phyloP scores from a whole-genome alignment of 2,113 vertebrate species.

The Triplophysa siluroides region DNA sequence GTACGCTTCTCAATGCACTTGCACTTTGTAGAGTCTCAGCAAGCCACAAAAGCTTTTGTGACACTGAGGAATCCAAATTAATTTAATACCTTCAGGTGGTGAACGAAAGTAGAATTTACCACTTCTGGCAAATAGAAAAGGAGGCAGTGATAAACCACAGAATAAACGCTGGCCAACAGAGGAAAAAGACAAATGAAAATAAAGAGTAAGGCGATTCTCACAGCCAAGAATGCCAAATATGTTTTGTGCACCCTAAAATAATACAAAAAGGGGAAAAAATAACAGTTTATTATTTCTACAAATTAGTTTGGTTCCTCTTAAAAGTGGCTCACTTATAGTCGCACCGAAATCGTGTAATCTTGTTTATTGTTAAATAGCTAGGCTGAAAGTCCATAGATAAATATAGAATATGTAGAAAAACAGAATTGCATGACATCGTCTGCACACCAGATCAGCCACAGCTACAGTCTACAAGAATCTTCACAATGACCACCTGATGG shows the following conservation, averaged over 20 bases:
- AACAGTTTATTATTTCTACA: no score
- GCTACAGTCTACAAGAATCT: slow-evolving; percentile 19
- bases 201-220: slow-evolving; percentile 13
- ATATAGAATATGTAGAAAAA: not conserved
- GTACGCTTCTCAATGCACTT: slow-evolving; percentile 60
- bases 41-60: slow-evolving; percentile 56
- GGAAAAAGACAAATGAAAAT: slow-evolving; percentile 25
- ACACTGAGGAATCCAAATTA: slow-evolving; percentile 46
- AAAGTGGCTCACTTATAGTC: no score
- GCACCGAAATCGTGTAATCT: no score
- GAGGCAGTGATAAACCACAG: slow-evolving; percentile 6
- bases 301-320: no score
- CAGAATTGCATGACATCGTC: slow-evolving; percentile 10
- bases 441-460: slow-evolving; percentile 20
- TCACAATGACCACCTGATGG: slow-evolving; percentile 44
- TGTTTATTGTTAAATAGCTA: not conserved
- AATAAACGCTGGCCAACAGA: slow-evolving; percentile 29
- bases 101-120: slow-evolving; percentile 25
- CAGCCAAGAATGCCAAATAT: slow-evolving; percentile 16
- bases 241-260: not conserved
- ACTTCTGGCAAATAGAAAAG: slow-evolving; percentile 37
- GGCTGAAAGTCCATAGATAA: not conserved
- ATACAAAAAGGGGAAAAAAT: not conserved
- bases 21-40: slow-evolving; percentile 46
- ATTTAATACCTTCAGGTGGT: slow-evolving; percentile 44